Conservation (phyloP, 1,140 invertebrate genomes). For the Drosophila obscura region DNA sequence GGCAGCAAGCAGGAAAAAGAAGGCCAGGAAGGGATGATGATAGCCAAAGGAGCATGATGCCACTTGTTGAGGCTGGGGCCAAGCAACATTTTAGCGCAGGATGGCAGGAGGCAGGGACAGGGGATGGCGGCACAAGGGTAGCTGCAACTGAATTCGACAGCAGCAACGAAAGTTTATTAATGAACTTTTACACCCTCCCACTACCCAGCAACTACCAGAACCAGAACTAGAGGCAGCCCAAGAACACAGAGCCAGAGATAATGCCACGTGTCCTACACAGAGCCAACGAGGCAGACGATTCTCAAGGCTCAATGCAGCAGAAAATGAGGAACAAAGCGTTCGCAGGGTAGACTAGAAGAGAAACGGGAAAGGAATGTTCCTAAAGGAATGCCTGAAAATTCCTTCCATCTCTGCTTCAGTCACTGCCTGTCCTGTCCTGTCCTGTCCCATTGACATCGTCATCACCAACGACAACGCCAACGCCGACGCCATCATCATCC, state of each 20-base stretch:
- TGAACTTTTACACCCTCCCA: conserved; percentile 57
- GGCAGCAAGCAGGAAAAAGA: neutral
- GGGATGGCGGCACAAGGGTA: too few relatives aligned
- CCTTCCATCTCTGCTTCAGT: conserved; percentile 29
- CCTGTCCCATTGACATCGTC: conserved; percentile 55
- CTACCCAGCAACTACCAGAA: conserved; percentile 13
- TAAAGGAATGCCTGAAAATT: conserved; percentile 69
- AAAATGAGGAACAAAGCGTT: conserved; percentile 15
- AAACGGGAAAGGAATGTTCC: conserved; percentile 55
- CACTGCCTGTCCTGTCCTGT: conserved; percentile 10
- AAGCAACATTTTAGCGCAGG: conserved; percentile 40
- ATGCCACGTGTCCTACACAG: conserved; percentile 57
- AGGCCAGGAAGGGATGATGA: conserved; percentile 16
- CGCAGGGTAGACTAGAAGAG: neutral
- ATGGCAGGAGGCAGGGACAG: neutral
- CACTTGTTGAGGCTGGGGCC: conserved; percentile 67
- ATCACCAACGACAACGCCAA: conserved; percentile 28
- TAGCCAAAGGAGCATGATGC: conserved; percentile 49
- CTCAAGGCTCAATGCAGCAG: conserved; percentile 54
- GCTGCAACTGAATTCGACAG: conserved; percentile 69
- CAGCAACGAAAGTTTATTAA: conserved; percentile 76
- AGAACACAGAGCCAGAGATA: conserved; percentile 32
- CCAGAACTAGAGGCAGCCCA: conserved; percentile 7
- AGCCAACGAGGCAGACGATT: neutral
- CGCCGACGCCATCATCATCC: conserved; percentile 26